Base-by-base conservation (phyloP, 1,140 invertebrate genomes). In the Scaptodrosophila lebanonensis region DNA sequence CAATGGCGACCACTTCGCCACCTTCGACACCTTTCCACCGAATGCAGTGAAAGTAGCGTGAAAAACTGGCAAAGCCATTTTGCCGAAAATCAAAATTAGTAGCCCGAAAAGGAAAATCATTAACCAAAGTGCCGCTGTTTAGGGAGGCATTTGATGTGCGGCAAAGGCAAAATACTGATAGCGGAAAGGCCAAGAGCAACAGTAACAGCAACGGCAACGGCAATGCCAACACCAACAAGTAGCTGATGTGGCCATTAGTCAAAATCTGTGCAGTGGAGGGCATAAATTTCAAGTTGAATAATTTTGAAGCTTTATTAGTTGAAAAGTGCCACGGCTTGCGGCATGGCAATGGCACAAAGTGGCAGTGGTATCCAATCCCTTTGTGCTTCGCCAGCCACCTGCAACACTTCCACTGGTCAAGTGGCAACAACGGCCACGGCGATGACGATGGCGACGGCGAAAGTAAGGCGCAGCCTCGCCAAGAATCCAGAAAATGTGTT, bases 301-400 rank as follows among this genome's bases (percentile, higher is more conserved):
- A 73, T 73, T 82, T 73, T 82, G 49, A 48, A 29, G 61, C 38
- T 82, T 79, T 79, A 79, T 82, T 79, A 69, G 75, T 35, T 44
- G 39, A 53, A 72, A 79, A 77, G 44, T 39, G 16, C 16, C 27
- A 9, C 13, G 36, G 39, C 32, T 22, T 33, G 22, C 3, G 8
- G 30, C 18, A 29, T 43, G 27, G 44, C n/a, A n/a, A n/a, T n/a
- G n/a, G 22, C 8, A 25, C 22, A 25, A 25, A 25, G 40, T 58
- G 54, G 54, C 33, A 16, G 22, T 13, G 22, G 15, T 7, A 38
- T 36, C 51, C 57, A 48, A 68, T 65, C 70, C 73, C 72, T 44
- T 52, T 47, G 42, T 11, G 7, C 33, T 22, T 27, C n/a, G 11
- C 39, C 6, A 22, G 9, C 25, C 52, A 42, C 13, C 51, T 72